Evolutionary conservation across 1,140 invertebrate genomes (phyloP), one percentile per base, ranked within the genome.

Genomic region (Danaus plexippus): DNA sequence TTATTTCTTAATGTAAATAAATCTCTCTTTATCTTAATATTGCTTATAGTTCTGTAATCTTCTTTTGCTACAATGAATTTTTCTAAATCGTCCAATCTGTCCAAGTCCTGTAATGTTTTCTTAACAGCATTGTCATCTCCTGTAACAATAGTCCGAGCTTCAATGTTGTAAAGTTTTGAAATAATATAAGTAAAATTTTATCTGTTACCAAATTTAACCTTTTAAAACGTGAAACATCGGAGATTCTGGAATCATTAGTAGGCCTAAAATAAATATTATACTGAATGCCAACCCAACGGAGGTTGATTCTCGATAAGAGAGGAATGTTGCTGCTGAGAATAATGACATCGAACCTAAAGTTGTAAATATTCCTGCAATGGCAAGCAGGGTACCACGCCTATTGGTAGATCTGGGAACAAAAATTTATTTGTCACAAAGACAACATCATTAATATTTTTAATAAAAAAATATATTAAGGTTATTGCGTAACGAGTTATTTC

Each of bases 171-270:
- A 32, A 3, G 1, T 32, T 32, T 32, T 32, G n/a, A 32, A 32
- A 8, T 32, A 32, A 32, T 32, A 32, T 32, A 0, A 32, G 7
- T 32, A 32, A 4, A 32, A 2, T 15, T 15, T 3, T 15, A 15
- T 32, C 1, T 53, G 10, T 57, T 41, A 32, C 4, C 1, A 41
- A 13, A n/a, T 50, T 40, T 56, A 60, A 75, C 72, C 69, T 62
- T 62, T 66, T 43, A 75, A 60, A 11, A 67, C 64, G 15, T 59
- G 54, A 64, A 60, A 75, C 1, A 63, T 54, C 3, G 69, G 69
- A 11, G 64, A 59, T 61, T 75, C 72, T 18, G 67, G 64, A 10
- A 72, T 51, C 10, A 58, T 54, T 8, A 64, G 22, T 6, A 57
- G 9, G 6, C 32, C 41, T 12, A 59, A 13, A 2, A 40, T 43